Conservation (phyloP, 2,113 vertebrate species). For the Brevimyrus niger region DNA sequence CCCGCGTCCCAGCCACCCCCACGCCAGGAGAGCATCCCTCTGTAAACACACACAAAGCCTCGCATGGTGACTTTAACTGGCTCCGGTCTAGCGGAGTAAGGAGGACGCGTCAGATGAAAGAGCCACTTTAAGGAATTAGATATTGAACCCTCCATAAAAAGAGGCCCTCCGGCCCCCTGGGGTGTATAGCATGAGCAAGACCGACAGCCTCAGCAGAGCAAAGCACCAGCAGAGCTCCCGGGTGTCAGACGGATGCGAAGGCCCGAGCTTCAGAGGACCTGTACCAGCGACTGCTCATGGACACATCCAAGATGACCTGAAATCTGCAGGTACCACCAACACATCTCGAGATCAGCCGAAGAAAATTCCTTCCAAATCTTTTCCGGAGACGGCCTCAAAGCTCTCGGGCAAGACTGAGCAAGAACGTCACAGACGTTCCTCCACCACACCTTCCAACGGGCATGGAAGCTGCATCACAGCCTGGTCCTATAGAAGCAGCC, state of each 20-base stretch:
- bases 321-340: background rate
- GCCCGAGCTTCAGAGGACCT: background rate
- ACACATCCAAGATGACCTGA: background rate
- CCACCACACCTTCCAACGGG: background rate
- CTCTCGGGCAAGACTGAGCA: background rate
- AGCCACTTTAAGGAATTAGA: slow-evolving; percentile 14
- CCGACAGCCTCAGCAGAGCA: background rate
- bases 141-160: slow-evolving; percentile 13
- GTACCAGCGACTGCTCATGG: background rate
- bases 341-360: background rate
- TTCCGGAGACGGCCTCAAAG: background rate
- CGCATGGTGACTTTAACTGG: slow-evolving; percentile 2
- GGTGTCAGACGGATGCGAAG: background rate
- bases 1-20: background rate
- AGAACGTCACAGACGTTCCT: background rate
- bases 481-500: background rate
- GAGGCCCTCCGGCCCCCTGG: background rate
- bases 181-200: background rate
- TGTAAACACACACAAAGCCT: background rate
- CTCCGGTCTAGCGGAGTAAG: background rate
- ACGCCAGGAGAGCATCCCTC: background rate
- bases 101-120: slow-evolving; percentile 33
- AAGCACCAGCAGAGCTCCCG: background rate
- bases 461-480: background rate
- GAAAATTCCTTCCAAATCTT: background rate